Evolutionary conservation across 2,797 vertebrate genomes (phyloP).

Genomic region (Rhinella marina): DNA sequence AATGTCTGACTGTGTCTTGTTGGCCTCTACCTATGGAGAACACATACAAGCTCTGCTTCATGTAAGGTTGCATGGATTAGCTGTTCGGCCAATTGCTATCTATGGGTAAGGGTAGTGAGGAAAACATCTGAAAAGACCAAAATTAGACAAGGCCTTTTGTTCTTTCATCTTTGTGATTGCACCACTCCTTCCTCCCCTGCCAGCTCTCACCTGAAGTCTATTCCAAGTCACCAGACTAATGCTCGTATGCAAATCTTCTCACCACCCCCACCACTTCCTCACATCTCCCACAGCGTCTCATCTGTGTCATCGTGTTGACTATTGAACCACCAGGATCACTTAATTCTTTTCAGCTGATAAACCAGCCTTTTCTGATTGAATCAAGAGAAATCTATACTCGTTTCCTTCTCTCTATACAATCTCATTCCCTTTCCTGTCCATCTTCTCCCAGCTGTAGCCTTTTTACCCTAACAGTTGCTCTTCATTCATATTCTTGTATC

Average conservation of each 20-base stretch:
- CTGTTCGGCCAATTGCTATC: too few species aligned
- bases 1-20: not conserved
- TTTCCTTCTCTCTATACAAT: not conserved
- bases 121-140: not conserved
- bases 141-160: not conserved
- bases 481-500: not conserved
- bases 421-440: not conserved
- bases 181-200: slow-evolving; percentile 1
- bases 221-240: slow-evolving; percentile 38
- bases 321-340: slow-evolving; percentile 22
- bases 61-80: too few species aligned
- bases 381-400: not conserved
- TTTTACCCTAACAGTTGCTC: not conserved
- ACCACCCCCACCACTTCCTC: slow-evolving; percentile 36
- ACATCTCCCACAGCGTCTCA: slow-evolving; percentile 27
- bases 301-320: slow-evolving; percentile 30
- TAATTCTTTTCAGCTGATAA: not conserved
- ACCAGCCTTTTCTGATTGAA: slow-evolving; percentile 10
- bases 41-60: too few species aligned
- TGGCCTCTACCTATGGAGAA: too few species aligned
- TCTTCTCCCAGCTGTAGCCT: not conserved
- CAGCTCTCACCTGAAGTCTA: slow-evolving; percentile 48
- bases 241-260: slow-evolving; percentile 33
- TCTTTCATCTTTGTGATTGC: not conserved
- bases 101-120: not conserved